These are phyloP conservation scores for Diadegma fenestrale DNA, from an alignment of 2,888 invertebrate species.

Conservation along the genomic window DNA sequence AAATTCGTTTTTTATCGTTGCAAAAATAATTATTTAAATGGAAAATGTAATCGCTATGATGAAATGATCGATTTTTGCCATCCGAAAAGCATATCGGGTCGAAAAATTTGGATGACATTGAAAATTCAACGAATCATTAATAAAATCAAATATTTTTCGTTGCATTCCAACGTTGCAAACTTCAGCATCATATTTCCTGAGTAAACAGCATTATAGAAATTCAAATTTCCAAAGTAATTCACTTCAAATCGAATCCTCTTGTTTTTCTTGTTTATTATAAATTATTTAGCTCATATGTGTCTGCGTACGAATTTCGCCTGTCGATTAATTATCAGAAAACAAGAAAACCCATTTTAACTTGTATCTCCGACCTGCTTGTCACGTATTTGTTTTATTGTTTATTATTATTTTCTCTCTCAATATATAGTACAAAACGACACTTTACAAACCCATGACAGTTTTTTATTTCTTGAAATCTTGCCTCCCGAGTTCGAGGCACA, in stretches of 20 bases:
- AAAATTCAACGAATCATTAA: too few relatives aligned
- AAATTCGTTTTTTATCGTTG: too few relatives aligned
- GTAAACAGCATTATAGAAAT: slow-evolving; percentile 41
- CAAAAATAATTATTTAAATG: too few relatives aligned
- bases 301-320: slow-evolving; percentile 48
- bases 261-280: slow-evolving; percentile 19
- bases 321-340: slow-evolving; percentile 42
- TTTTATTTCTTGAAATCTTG: slow-evolving; percentile 25
- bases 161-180: too few relatives aligned
- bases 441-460: slow-evolving; percentile 58
- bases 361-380: slow-evolving; percentile 15
- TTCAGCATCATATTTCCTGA: too few relatives aligned
- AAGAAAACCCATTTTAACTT: slow-evolving; percentile 16
- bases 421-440: slow-evolving; percentile 37
- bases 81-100: too few relatives aligned
- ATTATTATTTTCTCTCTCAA: neutral
- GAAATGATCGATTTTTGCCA: too few relatives aligned
- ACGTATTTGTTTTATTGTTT: slow-evolving; percentile 29
- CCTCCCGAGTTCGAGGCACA: neutral
- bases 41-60: too few relatives aligned
- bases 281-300: slow-evolving; percentile 46
- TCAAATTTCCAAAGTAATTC: slow-evolving; percentile 16
- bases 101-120: too few relatives aligned
- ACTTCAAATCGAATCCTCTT: slow-evolving; percentile 19
- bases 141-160: too few relatives aligned